A percentile compares a stretch with the other conserved stretches of the same genome.
Evolutionary conservation across 2,888 invertebrate genomes (phyloP).

Genomic region (Hyles lineata): DNA sequence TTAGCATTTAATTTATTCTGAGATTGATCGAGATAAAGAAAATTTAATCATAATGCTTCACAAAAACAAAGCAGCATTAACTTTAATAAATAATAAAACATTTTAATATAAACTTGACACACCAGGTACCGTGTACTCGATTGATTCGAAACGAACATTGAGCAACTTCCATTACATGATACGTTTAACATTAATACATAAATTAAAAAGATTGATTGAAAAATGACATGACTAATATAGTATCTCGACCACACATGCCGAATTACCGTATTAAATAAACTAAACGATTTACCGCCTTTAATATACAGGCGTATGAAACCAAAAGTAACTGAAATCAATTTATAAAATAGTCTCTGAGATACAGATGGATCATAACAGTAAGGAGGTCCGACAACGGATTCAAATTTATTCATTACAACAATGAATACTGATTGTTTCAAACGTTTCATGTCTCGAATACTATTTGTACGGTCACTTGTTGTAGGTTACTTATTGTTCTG

Average conservation of each 20-base stretch:
- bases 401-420: conserved; percentile 53
- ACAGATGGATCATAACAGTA: conserved; percentile 37
- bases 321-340: conserved; percentile 21
- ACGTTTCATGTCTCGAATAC: conserved; percentile 40
- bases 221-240: conserved; percentile 8
- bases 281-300: background rate
- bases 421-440: conserved; percentile 51
- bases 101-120: background rate
- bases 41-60: no score
- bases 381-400: conserved; percentile 38
- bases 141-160: background rate
- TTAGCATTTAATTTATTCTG: no score
- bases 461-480: conserved; percentile 20
- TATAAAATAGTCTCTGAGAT: conserved; percentile 37
- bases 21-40: no score
- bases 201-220: background rate
- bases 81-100: background rate
- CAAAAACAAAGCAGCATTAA: no score
- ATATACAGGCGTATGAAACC: background rate
- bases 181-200: background rate
- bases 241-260: background rate
- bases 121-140: background rate
- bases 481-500: conserved; percentile 8
- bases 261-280: background rate
- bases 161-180: background rate